Evolutionary conservation across 2,797 vertebrate species (phyloP), one percentile per base, ranked within the genome.

Genomic region (Cheirogaleus major): DNA sequence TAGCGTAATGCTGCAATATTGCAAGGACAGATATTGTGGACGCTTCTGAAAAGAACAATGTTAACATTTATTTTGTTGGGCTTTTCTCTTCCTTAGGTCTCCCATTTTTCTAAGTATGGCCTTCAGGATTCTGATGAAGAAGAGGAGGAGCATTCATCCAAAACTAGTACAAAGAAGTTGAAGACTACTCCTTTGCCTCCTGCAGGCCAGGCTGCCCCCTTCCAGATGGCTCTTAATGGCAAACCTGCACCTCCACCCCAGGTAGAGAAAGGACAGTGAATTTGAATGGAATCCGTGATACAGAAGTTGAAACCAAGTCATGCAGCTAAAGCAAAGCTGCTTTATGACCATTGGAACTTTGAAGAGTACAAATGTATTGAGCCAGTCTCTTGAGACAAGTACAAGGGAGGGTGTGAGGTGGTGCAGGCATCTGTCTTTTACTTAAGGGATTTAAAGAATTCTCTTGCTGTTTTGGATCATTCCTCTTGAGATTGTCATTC

Each of bases 61-160:
- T 80, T 96, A 86, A 95, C 91, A 35, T 63, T 96, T 30, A 61
- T 93, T 94, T 97, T 84, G 14, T 81, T 89, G 84, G 18, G 6
- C 88, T 95, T 30, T 96, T 94, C 27, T 95, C 43, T 89, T 92
- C 32, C 41, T 48, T 98, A 99, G 99, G 99, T 99, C 27, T 98
- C 98, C 43, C 99, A 99, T 85, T 99, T 99, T 90, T 99, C 99
- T 65, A 99, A 99, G 93, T 99, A 99, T 0, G 99, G 99, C 65
- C 98, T 99, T n/a, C 99, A 99, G 95, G 99, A 99, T 94, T 99
- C 99, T 0, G 99, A 99, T 23, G 99, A 99, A 91, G 99, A 99
- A 0, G 99, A 99, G 2, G 99, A 99, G 0, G 98, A 99, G 3
- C 97, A 95, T 32, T 98, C 98, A 0, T 98, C 98, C 0, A 99